Evolutionary conservation across 2,113 vertebrate genomes (phyloP).

Genomic region (Myotis yumanensis): DNA sequence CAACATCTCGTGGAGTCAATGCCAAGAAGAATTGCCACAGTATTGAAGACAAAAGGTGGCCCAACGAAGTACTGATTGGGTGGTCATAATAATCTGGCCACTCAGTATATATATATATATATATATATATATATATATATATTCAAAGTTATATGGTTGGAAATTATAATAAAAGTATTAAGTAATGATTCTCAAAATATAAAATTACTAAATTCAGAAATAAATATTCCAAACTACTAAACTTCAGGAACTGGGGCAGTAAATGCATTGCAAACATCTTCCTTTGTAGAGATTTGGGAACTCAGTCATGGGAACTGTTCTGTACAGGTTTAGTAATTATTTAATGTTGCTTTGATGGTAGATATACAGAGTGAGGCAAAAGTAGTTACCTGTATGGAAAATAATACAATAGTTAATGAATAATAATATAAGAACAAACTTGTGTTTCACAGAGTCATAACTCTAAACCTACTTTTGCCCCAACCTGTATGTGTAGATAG

Average conservation of each 20-base stretch:
- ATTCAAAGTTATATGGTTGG: background rate
- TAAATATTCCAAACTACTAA: background rate
- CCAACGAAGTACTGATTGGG: too few species aligned
- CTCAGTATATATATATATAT: background rate
- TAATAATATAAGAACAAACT: background rate
- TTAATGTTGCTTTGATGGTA: background rate
- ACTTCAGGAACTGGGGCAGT: background rate
- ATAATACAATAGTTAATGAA: background rate
- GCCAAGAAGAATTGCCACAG: too few species aligned
- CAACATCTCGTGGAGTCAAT: too few species aligned
- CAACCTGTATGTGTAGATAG: background rate
- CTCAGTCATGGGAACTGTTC: background rate
- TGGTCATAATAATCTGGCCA: too few species aligned
- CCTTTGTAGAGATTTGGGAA: background rate
- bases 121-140: background rate
- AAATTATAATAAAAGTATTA: conserved; percentile 15
- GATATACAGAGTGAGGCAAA: background rate
- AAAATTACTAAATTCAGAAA: background rate
- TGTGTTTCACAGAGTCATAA: background rate
- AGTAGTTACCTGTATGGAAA: background rate
- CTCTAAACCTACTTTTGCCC: background rate
- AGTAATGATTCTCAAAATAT: background rate
- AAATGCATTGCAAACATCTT: background rate
- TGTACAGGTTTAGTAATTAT: background rate
- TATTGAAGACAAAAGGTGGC: too few species aligned